These are phyloP conservation scores for Asobara japonica DNA, from an alignment of 1,140 invertebrate species.

Conservation along the genomic window DNA sequence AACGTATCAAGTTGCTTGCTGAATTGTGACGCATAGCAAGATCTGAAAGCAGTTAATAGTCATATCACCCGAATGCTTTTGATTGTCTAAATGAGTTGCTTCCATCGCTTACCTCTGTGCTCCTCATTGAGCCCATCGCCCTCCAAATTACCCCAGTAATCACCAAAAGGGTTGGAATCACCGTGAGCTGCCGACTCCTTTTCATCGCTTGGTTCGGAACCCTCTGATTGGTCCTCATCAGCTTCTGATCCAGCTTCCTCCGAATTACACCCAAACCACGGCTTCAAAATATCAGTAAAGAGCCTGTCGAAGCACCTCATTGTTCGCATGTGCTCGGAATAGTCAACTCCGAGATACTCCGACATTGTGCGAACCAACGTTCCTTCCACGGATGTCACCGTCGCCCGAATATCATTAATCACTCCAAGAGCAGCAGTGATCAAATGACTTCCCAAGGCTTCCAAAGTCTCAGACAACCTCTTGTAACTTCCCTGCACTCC, in stretches of 20 bases:
- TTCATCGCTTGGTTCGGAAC: too few species aligned
- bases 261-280: not conserved
- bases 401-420: constrained; percentile 13
- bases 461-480: constrained; percentile 26
- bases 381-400: constrained; percentile 4
- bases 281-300: not conserved
- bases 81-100: too few species aligned
- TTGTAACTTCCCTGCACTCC: constrained; percentile 12
- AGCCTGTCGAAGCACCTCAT: not conserved
- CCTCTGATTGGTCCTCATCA: not conserved
- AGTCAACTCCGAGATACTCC: not conserved
- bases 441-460: constrained; percentile 29
- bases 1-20: constrained; percentile 26
- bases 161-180: too few species aligned
- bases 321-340: not conserved
- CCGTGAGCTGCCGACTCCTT: too few species aligned
- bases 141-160: too few species aligned
- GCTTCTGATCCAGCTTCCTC: not conserved
- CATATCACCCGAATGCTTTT: too few species aligned
- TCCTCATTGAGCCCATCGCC: too few species aligned
- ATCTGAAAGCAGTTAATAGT: constrained; percentile 27
- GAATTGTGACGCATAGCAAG: constrained; percentile 8
- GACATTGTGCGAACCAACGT: not conserved
- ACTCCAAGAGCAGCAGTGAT: constrained; percentile 11
- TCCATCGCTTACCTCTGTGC: too few species aligned